Evolutionary conservation across 1,140 invertebrate species (phyloP).

Genomic region (Drosophila dunni): DNA sequence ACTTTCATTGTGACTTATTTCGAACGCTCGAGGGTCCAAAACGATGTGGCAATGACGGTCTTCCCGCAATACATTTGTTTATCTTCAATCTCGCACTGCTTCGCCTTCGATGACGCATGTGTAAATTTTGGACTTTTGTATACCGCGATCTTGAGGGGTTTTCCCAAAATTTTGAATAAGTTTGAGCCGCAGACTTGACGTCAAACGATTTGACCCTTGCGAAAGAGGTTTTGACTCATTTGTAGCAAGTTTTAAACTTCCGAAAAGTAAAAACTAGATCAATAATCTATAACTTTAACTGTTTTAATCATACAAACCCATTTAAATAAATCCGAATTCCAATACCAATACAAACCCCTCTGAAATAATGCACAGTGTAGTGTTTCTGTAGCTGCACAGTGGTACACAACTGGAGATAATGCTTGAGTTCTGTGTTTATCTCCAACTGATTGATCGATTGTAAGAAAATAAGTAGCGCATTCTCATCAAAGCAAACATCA

Average conservation of each 20-base stretch:
- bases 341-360: constrained; percentile 16
- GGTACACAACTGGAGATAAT: not conserved
- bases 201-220: not conserved
- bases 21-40: constrained; percentile 29
- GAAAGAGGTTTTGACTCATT: not conserved
- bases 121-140: constrained; percentile 6
- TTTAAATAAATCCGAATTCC: too few species aligned
- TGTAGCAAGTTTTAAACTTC: not conserved
- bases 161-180: constrained; percentile 53
- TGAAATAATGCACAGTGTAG: constrained; percentile 4
- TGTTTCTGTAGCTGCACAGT: not conserved
- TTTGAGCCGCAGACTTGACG: not conserved
- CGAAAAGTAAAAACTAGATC: not conserved
- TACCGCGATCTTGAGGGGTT: constrained; percentile 25
- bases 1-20: constrained; percentile 51
- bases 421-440: not conserved
- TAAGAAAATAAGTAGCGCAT: constrained; percentile 57
- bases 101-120: constrained; percentile 38
- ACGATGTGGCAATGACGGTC: constrained; percentile 69
- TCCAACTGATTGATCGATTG: constrained; percentile 34
- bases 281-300: too few species aligned
- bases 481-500: constrained; percentile 75
- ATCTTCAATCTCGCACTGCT: constrained; percentile 8
- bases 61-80: constrained; percentile 26
- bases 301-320: too few species aligned